Evolutionary conservation across 2,113 vertebrate genomes (phyloP), one percentile per base, ranked within the genome.

Genomic region (Peucedramus taeniatus): DNA sequence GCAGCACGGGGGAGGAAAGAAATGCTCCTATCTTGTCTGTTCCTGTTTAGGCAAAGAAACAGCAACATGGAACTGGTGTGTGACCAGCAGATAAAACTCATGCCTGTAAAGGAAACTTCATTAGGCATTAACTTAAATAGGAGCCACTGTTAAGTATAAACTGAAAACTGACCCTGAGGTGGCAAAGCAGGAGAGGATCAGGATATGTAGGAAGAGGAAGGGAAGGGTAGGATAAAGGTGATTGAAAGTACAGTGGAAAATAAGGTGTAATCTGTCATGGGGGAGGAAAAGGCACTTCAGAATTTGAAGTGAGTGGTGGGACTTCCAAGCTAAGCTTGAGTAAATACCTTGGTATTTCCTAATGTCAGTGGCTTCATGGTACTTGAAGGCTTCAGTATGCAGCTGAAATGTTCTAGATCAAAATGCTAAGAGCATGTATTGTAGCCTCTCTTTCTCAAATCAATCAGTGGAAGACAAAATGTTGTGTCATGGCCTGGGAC

Each of bases 251-350:
- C 57, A 40, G 53, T 42, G 37, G 69, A 79, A 89, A 92, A 70
- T 66, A 24, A 35, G 15, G 57, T 61, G 18, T 65, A 53, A 93
- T 84, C 24, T 56, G 19, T 94, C n/a, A 8, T 30, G 13, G 69
- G n/a, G 37, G 53, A 76, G 65, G 90, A 94, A 93, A 93, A 95
- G 40, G 68, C 72, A 59, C 68, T 93, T 93, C 18, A 83, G 71
- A 90, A 50, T 74, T 24, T 56, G n/a, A 81, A 68, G 27, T 0
- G 2, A 93, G 37, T n/a, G 31, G 35, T 70, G 71, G 15, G 64
- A 40, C 18, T 81, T 68, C 64, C 10, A 40, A 78, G 35, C 33
- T 42, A 22, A 80, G 12, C n/a, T 81, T 70, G 15, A 74, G 39
- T 23, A 54, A 70, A 47, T 75, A 20, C 12, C 20, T 35, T 69